phyloP scores from a whole-genome alignment of 2,888 invertebrate species.

The Clivina fossor region DNA sequence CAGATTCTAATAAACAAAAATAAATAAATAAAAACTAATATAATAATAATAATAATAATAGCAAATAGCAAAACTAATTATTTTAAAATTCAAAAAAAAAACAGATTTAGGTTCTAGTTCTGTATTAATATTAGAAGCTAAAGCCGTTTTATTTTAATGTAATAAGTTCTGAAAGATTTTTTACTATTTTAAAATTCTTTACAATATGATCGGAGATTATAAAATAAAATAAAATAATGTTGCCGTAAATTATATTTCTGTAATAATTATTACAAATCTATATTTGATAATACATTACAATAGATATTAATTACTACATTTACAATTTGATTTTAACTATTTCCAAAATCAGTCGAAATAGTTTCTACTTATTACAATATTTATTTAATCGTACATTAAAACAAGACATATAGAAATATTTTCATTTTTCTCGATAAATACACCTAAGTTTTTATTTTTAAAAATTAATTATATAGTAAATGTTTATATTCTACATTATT shows the following conservation, averaged over 20 bases:
- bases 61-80: too few relatives aligned
- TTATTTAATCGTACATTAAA: background rate
- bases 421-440: background rate
- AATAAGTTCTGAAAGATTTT: too few relatives aligned
- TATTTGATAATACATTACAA: background rate
- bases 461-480: slow-evolving; percentile 1
- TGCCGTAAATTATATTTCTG: slow-evolving; percentile 23
- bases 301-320: too few relatives aligned
- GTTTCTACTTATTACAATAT: background rate
- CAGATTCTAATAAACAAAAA: too few relatives aligned
- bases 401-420: background rate
- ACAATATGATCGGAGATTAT: too few relatives aligned
- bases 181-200: too few relatives aligned
- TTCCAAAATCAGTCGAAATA: background rate
- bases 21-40: too few relatives aligned
- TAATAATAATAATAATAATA: too few relatives aligned
- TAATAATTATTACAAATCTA: slow-evolving; percentile 21
- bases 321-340: background rate
- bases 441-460: background rate
- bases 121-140: too few relatives aligned
- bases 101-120: too few relatives aligned
- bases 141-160: too few relatives aligned
- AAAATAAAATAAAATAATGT: slow-evolving; percentile 6
- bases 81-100: too few relatives aligned
- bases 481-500: slow-evolving; percentile 8